Conservation (phyloP, 64 coral and sea anemone species). For the Hydrozoanthus tunicans region DNA sequence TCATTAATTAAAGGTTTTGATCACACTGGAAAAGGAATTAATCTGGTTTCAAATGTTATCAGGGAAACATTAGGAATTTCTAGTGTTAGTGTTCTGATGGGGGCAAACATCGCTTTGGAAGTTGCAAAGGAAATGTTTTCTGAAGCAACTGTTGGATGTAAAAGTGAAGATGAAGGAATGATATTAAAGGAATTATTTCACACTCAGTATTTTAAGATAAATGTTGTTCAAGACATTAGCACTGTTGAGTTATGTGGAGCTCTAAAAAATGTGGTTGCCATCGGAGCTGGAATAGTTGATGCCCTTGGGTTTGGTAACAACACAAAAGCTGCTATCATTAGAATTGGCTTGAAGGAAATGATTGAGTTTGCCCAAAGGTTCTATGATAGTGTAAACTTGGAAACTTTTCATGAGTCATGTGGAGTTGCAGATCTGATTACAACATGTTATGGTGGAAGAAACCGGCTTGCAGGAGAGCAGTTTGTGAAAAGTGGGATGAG, state of each 20-base stretch:
- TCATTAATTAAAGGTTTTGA: constrained; percentile 50
- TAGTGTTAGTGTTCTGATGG: constrained; percentile 45
- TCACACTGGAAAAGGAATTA: constrained; percentile 45
- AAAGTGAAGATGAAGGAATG: constrained; percentile 8
- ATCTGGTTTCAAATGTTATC: constrained; percentile 48
- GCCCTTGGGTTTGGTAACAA: constrained; percentile 66
- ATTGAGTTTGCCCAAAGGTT: constrained; percentile 64
- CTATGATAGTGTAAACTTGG: constrained; percentile 59
- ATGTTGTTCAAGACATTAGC: constrained; percentile 47
- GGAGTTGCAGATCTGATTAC: constrained; percentile 73
- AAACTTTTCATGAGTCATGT: constrained; percentile 68
- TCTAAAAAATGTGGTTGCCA: constrained; percentile 52
- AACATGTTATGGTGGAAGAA: constrained; percentile 75
- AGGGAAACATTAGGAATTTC: constrained; percentile 24
- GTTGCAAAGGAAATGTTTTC: constrained; percentile 53
- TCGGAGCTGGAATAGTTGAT: constrained; percentile 45
- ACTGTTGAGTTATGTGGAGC: constrained; percentile 58
- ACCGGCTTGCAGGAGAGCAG: constrained; percentile 55
- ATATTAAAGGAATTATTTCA: constrained; percentile 55
- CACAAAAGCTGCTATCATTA: constrained; percentile 76
- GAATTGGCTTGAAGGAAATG: constrained; percentile 74
- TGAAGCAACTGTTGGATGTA: constrained; percentile 47
- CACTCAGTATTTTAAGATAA: constrained; percentile 51
- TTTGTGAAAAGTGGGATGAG: constrained; percentile 73
- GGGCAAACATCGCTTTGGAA: constrained; percentile 38